Conservation (phyloP, 2,888 invertebrate genomes). For the Sphecodes monilicornis region DNA sequence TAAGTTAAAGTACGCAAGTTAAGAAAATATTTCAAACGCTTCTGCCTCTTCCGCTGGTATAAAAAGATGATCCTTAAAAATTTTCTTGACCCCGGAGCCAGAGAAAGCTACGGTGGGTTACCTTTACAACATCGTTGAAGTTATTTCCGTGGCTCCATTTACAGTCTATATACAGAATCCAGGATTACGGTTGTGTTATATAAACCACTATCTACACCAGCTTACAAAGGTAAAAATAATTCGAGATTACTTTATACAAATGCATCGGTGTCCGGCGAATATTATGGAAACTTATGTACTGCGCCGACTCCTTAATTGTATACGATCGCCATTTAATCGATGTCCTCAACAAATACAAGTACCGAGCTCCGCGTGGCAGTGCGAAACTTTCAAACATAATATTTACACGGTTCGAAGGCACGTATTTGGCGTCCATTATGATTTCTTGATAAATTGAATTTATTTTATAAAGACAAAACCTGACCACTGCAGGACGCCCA, state of each 20-base stretch:
- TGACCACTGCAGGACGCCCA: no score
- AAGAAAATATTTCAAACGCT: background rate
- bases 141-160: background rate
- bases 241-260: background rate
- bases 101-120: background rate
- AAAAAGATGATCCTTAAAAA: slow-evolving; percentile 9
- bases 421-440: background rate
- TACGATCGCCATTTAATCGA: background rate
- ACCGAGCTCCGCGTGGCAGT: background rate
- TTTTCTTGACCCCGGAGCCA: background rate
- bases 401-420: background rate
- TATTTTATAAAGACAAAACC: background rate
- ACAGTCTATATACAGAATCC: background rate
- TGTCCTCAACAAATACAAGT: background rate
- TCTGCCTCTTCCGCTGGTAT: background rate
- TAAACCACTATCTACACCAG: background rate
- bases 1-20: slow-evolving; percentile 7
- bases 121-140: background rate
- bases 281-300: background rate
- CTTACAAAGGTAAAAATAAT: no score
- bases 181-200: background rate
- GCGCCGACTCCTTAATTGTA: background rate
- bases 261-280: background rate
- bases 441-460: background rate
- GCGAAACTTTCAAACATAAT: background rate